A percentile compares a stretch with the other conserved stretches of the same genome.
phyloP scores from a whole-genome alignment of 2,797 vertebrate species.

The Furcifer pardalis region DNA sequence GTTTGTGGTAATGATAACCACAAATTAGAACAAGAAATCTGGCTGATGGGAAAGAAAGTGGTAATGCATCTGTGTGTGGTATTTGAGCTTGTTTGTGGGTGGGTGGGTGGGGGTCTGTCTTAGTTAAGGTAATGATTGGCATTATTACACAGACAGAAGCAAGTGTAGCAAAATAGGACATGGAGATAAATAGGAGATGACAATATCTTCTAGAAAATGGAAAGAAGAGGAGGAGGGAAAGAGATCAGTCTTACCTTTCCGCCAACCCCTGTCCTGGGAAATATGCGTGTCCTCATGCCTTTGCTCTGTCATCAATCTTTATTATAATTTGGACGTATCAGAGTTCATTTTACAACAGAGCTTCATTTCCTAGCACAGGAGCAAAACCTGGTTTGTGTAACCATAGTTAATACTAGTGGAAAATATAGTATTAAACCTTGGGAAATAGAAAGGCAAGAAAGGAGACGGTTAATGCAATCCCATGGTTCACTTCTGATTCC shows the following conservation, averaged over 20 bases:
- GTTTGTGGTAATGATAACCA: not conserved
- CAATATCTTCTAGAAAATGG: not conserved
- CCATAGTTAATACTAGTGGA: not conserved
- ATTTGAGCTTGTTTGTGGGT: not conserved
- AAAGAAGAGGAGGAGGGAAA: not conserved
- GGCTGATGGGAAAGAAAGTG: not conserved
- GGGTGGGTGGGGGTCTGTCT: not conserved
- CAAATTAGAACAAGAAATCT: not conserved
- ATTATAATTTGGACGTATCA: not conserved
- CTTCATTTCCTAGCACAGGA: too few species aligned
- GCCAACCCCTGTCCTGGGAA: not conserved
- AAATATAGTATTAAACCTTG: not conserved
- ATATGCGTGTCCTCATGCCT: not conserved
- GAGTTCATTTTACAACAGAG: not conserved
- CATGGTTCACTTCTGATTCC: not conserved
- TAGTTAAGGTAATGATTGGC: not conserved
- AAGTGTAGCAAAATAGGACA: not conserved
- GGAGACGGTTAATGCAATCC: too few species aligned
- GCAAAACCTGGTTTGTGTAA: not conserved
- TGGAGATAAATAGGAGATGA: not conserved
- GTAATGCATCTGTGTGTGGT: not conserved
- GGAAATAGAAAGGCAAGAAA: not conserved
- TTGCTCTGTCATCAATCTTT: not conserved
- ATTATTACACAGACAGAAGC: not conserved
- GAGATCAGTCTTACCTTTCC: not conserved